Conservation (phyloP, 2,113 vertebrate genomes). For the Heterochromis multidens region DNA sequence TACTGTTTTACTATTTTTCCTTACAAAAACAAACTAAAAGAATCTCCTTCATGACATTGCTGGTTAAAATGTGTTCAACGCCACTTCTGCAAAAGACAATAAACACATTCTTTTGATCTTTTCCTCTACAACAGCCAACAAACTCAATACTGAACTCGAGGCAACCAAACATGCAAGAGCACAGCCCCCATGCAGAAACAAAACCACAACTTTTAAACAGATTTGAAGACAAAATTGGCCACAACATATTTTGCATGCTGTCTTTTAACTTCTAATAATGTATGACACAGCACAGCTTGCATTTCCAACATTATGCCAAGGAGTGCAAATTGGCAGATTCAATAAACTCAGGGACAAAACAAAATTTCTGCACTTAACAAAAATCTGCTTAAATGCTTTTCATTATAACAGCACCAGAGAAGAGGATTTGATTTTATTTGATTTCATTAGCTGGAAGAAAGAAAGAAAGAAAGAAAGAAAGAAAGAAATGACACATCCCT, state of each 20-base stretch:
- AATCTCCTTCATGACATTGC: neutral
- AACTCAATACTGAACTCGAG: constrained; percentile 13
- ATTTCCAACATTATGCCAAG: neutral
- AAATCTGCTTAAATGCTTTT: constrained; percentile 23
- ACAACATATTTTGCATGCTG: neutral
- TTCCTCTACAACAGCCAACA: constrained; percentile 23
- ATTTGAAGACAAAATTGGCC: neutral
- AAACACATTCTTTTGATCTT: neutral
- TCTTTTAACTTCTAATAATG: neutral
- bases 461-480: neutral
- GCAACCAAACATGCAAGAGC: constrained; percentile 40
- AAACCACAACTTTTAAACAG: constrained; percentile 21
- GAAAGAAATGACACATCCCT: neutral
- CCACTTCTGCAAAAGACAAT: neutral
- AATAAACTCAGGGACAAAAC: constrained; percentile 4
- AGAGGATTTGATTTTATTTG: neutral
- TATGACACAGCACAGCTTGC: constrained; percentile 6
- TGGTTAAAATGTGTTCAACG: neutral
- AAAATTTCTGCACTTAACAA: neutral
- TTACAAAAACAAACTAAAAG: neutral
- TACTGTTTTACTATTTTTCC: neutral
- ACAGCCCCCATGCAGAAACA: constrained; percentile 47
- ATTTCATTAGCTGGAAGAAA: neutral
- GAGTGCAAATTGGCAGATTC: constrained; percentile 4
- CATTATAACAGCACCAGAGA: constrained; percentile 30